Conservation (phyloP, 2,113 vertebrate species). For the Xenopus borealis region DNA sequence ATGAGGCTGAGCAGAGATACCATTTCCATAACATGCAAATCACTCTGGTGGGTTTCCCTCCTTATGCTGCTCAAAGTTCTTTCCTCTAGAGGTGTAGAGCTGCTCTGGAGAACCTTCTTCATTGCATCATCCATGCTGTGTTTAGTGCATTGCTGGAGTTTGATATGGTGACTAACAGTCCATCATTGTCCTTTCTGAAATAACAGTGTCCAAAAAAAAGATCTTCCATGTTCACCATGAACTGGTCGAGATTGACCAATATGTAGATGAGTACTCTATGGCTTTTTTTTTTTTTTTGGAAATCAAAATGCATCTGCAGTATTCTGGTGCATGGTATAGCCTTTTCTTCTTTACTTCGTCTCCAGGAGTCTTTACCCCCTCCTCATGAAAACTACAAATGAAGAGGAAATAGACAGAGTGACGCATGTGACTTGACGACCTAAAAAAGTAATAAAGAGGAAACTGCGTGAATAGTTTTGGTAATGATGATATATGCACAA, state of each 20-base stretch:
- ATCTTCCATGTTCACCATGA: constrained; percentile 20
- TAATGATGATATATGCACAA: too few species aligned
- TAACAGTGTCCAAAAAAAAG: constrained; percentile 4
- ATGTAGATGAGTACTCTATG: constrained; percentile 39
- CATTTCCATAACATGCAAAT: constrained; percentile 38
- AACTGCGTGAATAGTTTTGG: background rate
- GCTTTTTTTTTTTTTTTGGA: constrained; percentile 30
- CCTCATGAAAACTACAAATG: constrained; percentile 26
- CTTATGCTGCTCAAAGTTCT: constrained; percentile 6
- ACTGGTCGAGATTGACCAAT: constrained; percentile 8
- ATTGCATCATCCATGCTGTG: constrained; percentile 24
- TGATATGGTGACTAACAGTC: constrained; percentile 30
- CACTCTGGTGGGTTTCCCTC: constrained; percentile 14
- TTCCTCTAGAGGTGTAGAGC: background rate
- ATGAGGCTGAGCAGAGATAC: constrained; percentile 11
- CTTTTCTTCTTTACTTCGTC: constrained; percentile 11
- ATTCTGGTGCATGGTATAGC: constrained; percentile 24
- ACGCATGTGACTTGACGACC: constrained; percentile 17
- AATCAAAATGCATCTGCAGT: constrained; percentile 25
- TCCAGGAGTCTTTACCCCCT: constrained; percentile 14
- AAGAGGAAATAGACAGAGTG: constrained; percentile 38
- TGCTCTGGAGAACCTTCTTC: constrained; percentile 11
- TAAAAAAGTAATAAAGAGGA: background rate
- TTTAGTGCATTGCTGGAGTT: constrained; percentile 44
- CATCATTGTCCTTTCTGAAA: constrained; percentile 7